A percentile compares a stretch with the other conserved stretches of the same genome.
Evolutionary conservation across 2,888 invertebrate genomes (phyloP).

Genomic region (Cotesia congregata): DNA sequence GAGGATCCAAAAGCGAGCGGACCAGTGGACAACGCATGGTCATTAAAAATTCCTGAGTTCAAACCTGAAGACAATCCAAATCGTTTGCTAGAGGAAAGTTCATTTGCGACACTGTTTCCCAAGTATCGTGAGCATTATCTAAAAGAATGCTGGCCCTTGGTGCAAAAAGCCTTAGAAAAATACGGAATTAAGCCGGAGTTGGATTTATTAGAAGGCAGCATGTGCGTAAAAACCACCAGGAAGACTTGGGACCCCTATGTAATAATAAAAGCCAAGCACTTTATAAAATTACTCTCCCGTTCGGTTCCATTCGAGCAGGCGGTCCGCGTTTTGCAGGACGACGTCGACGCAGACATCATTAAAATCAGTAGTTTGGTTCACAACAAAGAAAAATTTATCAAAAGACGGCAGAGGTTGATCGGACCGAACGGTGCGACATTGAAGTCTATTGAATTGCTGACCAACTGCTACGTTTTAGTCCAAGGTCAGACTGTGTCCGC

Average conservation of each 20-base stretch:
- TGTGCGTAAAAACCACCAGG: constrained; percentile 93
- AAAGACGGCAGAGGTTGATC: constrained; percentile 92
- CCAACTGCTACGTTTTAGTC: constrained; percentile 95
- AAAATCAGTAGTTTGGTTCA: constrained; percentile 93
- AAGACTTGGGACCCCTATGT: constrained; percentile 99
- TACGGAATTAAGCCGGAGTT: constrained; percentile 88
- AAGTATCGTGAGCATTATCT: constrained; percentile 97
- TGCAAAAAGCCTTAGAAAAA: constrained; percentile 87
- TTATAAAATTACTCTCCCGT: constrained; percentile 93
- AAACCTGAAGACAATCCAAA: constrained; percentile 90
- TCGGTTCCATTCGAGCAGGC: constrained; percentile 99
- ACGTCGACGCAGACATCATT: constrained; percentile 94
- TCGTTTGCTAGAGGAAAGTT: constrained; percentile 92
- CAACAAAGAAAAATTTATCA: constrained; percentile 95
- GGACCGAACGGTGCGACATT: constrained; percentile 98
- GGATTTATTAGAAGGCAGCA: constrained; percentile 93
- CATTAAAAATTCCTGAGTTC: constrained; percentile 88
- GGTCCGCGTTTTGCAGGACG: constrained; percentile 87
- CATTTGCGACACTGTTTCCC: constrained; percentile 97
- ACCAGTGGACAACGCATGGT: constrained; percentile 89
- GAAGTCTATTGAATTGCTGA: constrained; percentile 95
- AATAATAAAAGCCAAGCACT: constrained; percentile 95
- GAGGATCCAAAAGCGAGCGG: constrained; percentile 57
- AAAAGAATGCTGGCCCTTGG: constrained; percentile 94
- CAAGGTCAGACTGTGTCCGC: constrained; percentile 98